phyloP scores from a whole-genome alignment of 2,888 invertebrate species.

The Stenoptilia bipunctidactyla region DNA sequence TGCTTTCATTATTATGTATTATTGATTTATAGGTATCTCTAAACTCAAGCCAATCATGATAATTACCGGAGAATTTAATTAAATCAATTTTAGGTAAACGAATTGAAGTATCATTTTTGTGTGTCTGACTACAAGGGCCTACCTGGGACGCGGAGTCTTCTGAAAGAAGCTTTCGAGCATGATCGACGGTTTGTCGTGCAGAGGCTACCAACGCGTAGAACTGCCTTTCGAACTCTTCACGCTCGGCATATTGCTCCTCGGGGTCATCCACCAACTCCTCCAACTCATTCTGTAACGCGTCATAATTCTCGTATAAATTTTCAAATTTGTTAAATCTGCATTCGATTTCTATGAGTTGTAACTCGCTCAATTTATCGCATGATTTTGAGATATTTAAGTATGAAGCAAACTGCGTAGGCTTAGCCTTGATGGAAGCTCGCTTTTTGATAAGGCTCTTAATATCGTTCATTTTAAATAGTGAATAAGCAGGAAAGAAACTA shows the following conservation, averaged over 20 bases:
- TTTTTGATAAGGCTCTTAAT: neutral
- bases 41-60: constrained; percentile 13
- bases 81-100: constrained; percentile 13
- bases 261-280: constrained; percentile 9
- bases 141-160: neutral
- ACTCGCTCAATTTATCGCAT: neutral
- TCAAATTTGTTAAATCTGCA: neutral
- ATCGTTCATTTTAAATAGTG: no score
- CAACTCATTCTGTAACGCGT: constrained; percentile 11
- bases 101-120: constrained; percentile 2
- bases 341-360: neutral
- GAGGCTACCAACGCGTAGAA: constrained; percentile 8
- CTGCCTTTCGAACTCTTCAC: constrained; percentile 7
- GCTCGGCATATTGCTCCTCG: constrained; percentile 9
- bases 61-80: constrained; percentile 10
- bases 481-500: no score
- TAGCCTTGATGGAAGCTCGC: neutral
- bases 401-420: neutral
- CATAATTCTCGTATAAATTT: constrained; percentile 5
- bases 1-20: constrained; percentile 4
- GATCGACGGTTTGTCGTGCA: constrained; percentile 4
- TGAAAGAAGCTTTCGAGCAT: constrained; percentile 1
- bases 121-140: constrained; percentile 1
- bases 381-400: neutral
- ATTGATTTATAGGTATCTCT: no score